Evolutionary conservation across 2,113 vertebrate species (phyloP), one percentile per base, ranked within the genome.

Genomic region (Paradisaea rubra): DNA sequence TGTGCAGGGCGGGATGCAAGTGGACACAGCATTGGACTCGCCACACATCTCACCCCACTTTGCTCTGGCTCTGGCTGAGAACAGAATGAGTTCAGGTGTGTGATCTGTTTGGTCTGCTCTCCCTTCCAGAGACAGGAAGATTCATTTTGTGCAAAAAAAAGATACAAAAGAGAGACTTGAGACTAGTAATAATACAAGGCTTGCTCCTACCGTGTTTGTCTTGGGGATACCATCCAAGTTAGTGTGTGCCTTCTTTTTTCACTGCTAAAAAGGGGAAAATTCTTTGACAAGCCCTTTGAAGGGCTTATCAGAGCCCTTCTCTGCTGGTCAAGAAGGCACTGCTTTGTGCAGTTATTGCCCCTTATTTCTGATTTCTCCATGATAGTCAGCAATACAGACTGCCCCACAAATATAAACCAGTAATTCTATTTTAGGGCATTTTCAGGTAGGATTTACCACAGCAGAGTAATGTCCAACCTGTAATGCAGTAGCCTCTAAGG

Each of bases 31-130:
- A 4, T 3, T 50, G 47, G 41, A 18, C 25, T 33, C 3, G 0
- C 39, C 37, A 5, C 2, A 2, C 10, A 17, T 47, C 63, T 19
- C 64, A 16, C 15, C 41, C 28, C 0, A 0, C 76, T 61, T 24
- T 7, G 15, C 45, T 72, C 45, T 25, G 57, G 27, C 42, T 86
- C 35, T 73, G 57, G 37, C 72, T 70, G 60, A 56, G 76, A 71
- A 24, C 31, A 57, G 23, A 39, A 0, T 35, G n/a, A 41, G 8
- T 35, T 73, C 45, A 52, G 31, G 8, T 37, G 30, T 21, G 2
- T 21, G 22, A 44, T 53, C 65, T 3, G 8, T 42, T 64, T 50
- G n/a, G 6, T 70, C 28, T 80, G 30, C 44, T 72, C n/a, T 73
- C 25, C 30, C 15, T 66, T 59, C 44, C 47, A 74, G 52, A 42